Evolutionary conservation across 2,888 invertebrate species (phyloP), one percentile per base, ranked within the genome.

Genomic region (Yponomeuta plumbellus): DNA sequence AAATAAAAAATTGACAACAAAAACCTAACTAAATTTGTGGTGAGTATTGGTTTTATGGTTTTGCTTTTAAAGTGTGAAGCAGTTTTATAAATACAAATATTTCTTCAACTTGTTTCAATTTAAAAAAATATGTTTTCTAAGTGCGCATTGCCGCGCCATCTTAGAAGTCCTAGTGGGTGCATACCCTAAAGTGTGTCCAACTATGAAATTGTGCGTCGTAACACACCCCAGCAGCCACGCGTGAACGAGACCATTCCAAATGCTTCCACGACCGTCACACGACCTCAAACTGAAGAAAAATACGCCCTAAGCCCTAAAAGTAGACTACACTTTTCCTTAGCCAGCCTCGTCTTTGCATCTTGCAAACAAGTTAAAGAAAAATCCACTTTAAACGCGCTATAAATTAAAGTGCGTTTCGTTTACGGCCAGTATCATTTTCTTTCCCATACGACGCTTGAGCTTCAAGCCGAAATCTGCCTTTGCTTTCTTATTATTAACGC

Each of bases 211-310:
- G 83, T 86, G 75, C 77, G 83, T 23, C 75, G 79, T 34, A 80
- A 74, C 81, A 71, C 71, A 71, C 71, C 71, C 81, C 80, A 76
- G 76, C 80, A 76, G 76, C 84, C 80, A 81, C 80, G 83, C 86
- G 86, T 86, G 85, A 86, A 86, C 44, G 73, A 76, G 78, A 78
- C 80, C 70, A 84, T 84, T 84, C 78, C 78, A 80, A 84, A 85
- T 80, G 77, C 78, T 80, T 34, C 71, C 71, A 73, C 73, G 69
- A 52, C 44, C 17, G 17, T 52, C 44, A 75, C 76, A 71, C 74
- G 72, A 70, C 73, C 69, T 67, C 21, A n/a, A 21, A 21, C 21
- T 3, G 8, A 58, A 5, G 44, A 56, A 66, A 62, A 52, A 17
- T 52, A 52, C 17, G 17, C 44, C 44, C 17, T 52, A 52, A 52